Base-by-base conservation (phyloP, 2,888 invertebrate species). In the Acleris literana region DNA sequence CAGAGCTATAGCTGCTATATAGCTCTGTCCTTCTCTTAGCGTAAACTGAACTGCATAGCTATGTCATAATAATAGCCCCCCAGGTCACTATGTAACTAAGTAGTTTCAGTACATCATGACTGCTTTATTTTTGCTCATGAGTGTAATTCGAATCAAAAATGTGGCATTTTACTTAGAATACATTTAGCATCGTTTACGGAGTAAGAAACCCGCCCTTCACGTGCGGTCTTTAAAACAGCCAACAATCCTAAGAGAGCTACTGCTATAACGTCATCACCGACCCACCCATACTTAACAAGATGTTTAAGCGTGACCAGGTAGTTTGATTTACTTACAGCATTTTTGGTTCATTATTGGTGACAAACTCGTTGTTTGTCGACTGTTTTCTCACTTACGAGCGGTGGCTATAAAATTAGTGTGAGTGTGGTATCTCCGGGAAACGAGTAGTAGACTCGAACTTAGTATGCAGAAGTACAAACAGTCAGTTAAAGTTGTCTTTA, bases 381-480 rank as follows among this genome's bases (percentile, higher is more conserved):
- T 72, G 77, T 71, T 71, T 68, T 69, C 60, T 73, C 72, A 46
- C 71, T 73, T 71, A 71, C 73, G 68, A 60, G 80, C 82, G 77
- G 87, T 87, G 87, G 84, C 87, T 85, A 85, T 88, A 87, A 88
- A 88, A 86, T 85, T 84, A 83, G 86, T 87, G 84, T 81, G 79
- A 81, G 72, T 70, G 81, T 87, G 86, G 73, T 74, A 88, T 69
- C 77, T 87, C 87, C 81, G 77, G 80, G 85, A 87, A 88, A 72
- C 71, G 67, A 80, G 80, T 82, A 69, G 58, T 66, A 18, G 67
- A 71, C 68, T 72, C 75, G 77, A 81, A 79, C 80, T 80, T 81
- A 81, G 81, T 83, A 76, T 82, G 83, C 39, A 13, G 82, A 82
- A 80, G 56, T 56, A 39, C 11, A 56, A 44, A 44, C 43, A 56